A percentile compares a stretch with the other conserved stretches of the same genome.
Conservation (phyloP, 2,113 vertebrate genomes). For the Phaethon lepturus region DNA sequence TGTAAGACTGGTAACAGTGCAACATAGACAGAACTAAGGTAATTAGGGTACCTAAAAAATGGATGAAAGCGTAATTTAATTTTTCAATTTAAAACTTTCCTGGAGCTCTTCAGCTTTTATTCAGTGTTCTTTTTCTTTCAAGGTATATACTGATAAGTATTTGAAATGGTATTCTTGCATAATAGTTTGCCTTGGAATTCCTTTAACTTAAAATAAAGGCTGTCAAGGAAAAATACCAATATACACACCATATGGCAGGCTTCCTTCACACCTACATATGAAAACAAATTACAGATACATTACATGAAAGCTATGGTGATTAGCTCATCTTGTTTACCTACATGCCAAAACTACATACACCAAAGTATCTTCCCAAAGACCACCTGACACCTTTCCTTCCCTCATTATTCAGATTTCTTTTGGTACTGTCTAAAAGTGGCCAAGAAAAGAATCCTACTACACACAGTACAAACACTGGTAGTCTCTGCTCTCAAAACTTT, state of each 20-base stretch:
- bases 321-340: slow-evolving; percentile 63
- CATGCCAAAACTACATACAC: slow-evolving; percentile 21
- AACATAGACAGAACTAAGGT: background rate
- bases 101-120: slow-evolving; percentile 5
- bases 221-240: slow-evolving; percentile 55
- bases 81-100: slow-evolving; percentile 53
- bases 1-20: slow-evolving; percentile 1
- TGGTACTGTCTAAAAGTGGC: background rate
- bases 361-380: background rate
- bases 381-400: background rate
- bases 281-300: slow-evolving; percentile 59
- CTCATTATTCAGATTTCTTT: background rate
- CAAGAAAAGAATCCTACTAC: background rate
- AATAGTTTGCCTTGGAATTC: slow-evolving; percentile 37
- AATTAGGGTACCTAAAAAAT: slow-evolving; percentile 35
- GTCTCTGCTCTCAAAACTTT: background rate
- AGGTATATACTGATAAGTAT: background rate
- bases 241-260: slow-evolving; percentile 60
- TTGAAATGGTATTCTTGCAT: slow-evolving; percentile 10
- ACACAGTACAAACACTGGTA: background rate
- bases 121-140: slow-evolving; percentile 1
- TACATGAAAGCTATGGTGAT: slow-evolving; percentile 40
- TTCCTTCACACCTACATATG: slow-evolving; percentile 49
- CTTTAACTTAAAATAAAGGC: slow-evolving; percentile 62
- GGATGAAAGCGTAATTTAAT: slow-evolving; percentile 6